Evolutionary conservation across 2,888 invertebrate species (phyloP), one percentile per base, ranked within the genome.

Genomic region (Xylota segnis): DNA sequence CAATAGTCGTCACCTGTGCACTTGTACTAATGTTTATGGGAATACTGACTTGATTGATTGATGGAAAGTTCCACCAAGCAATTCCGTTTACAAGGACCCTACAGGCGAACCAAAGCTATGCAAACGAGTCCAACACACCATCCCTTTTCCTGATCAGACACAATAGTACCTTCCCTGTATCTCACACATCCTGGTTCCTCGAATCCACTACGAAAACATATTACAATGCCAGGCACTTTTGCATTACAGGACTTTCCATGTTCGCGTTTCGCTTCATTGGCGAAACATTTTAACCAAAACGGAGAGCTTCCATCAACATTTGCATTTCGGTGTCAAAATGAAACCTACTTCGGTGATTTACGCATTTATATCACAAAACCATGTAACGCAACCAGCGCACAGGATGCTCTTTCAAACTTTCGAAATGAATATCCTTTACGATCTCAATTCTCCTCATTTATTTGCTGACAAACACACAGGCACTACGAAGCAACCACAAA

Each of bases 341-440:
- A 47, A 50, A 27, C 59, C 40, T 29, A 52, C 45, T n/a, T 37
- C 59, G 23, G 7, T 47, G 40, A 56, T 68, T 66, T 66, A 52
- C 12, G 45, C 50, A 76, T 65, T 63, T 77, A 65, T 52, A 58
- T 7, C 34, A 9, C 40, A 18, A 5, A 14, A 18, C 32, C 6
- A 45, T 45, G 45, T 45, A 6, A 16, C 7, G 9, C 9, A 9
- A 23, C 23, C 12, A 10, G 5, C 27, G 29, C 45, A 18, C 34
- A 34, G 14, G 5, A 34, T 32, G 32, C 18, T 37, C 6, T 27
- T n/a, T 2, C 61, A 58, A 58, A 50, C 59, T 68, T 43, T 23
- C 18, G 10, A 56, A 63, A 56, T 27, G 32, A 70, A 77, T 70
- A 52, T 61, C 58, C 52, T 81, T 68, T 18, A 12, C 43, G 29